These are phyloP conservation scores for Vireo griseus DNA, from an alignment of 2,797 vertebrate genomes.

Conservation along the genomic window DNA sequence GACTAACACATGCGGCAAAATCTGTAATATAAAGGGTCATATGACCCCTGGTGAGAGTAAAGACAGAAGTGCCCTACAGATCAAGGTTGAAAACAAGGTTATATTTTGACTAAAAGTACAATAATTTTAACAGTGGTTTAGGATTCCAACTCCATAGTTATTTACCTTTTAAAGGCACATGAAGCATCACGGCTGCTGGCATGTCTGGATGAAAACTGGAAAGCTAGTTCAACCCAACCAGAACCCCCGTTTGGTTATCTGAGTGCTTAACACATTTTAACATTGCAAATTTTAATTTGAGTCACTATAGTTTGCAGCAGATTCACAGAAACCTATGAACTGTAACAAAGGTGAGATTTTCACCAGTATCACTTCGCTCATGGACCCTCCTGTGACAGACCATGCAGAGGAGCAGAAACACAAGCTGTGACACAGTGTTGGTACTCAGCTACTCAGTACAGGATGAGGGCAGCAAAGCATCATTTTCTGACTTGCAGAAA, in stretches of 20 bases:
- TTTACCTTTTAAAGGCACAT: not conserved
- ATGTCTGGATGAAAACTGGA: not conserved
- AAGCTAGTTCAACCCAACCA: not conserved
- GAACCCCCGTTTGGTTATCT: not conserved
- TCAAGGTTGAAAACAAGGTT: not conserved
- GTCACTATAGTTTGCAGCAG: not conserved
- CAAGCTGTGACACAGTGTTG: not conserved
- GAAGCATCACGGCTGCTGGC: not conserved
- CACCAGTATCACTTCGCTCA: fast-evolving
- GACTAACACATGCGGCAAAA: not conserved
- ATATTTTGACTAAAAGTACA: not conserved
- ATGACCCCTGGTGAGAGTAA: not conserved
- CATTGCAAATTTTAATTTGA: not conserved
- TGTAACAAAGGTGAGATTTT: not conserved
- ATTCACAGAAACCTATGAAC: not conserved
- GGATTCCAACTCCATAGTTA: not conserved
- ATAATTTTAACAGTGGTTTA: not conserved
- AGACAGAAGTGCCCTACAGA: not conserved
- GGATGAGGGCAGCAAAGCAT: conserved; percentile 9
- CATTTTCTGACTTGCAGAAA: not conserved
- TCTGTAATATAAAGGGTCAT: not conserved
- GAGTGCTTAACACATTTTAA: not conserved
- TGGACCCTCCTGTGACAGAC: not conserved
- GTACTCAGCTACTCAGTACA: not conserved
- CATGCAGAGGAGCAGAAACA: not conserved